A percentile compares a stretch with the other conserved stretches of the same genome.
phyloP scores from a whole-genome alignment of 1,140 invertebrate species.

The Brachionus rotundiformis region DNA sequence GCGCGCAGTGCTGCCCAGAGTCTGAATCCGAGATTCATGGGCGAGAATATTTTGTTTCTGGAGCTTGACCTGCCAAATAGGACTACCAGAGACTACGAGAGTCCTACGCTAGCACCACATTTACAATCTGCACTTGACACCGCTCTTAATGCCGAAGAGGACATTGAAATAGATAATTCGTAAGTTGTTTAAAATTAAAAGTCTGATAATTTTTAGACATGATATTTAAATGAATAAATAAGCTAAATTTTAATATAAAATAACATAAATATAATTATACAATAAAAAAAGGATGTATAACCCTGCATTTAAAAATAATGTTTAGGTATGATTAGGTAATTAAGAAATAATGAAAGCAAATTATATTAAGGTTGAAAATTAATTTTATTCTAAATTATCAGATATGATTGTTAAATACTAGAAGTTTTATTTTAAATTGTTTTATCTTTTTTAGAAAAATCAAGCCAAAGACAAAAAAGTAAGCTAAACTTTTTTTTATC shows the following conservation, averaged over 20 bases:
- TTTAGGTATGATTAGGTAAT: no score
- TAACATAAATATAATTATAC: no score
- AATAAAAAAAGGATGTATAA: no score
- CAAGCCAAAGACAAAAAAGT: slow-evolving; percentile 26
- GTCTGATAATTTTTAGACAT: no score
- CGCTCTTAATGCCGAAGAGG: slow-evolving; percentile 72
- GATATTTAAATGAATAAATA: no score
- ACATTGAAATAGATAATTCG: slow-evolving; percentile 71
- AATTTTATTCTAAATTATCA: no score
- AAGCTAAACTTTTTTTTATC: background rate
- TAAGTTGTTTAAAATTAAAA: background rate
- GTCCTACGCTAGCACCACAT: slow-evolving; percentile 72
- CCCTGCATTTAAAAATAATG: no score
- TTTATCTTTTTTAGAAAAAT: background rate
- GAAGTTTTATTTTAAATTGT: background rate
- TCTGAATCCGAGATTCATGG: slow-evolving; percentile 68
- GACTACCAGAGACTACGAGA: slow-evolving; percentile 77
- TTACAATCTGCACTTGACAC: slow-evolving; percentile 75
- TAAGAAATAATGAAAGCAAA: no score
- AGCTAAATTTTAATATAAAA: no score
- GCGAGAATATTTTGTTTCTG: slow-evolving; percentile 80
- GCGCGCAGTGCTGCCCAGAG: slow-evolving; percentile 70
- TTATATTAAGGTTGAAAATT: background rate
- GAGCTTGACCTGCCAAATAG: slow-evolving; percentile 77
- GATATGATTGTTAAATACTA: no score